These are phyloP conservation scores for Cryptoprocta ferox DNA, from an alignment of 2,797 vertebrate species.

Conservation along the genomic window DNA sequence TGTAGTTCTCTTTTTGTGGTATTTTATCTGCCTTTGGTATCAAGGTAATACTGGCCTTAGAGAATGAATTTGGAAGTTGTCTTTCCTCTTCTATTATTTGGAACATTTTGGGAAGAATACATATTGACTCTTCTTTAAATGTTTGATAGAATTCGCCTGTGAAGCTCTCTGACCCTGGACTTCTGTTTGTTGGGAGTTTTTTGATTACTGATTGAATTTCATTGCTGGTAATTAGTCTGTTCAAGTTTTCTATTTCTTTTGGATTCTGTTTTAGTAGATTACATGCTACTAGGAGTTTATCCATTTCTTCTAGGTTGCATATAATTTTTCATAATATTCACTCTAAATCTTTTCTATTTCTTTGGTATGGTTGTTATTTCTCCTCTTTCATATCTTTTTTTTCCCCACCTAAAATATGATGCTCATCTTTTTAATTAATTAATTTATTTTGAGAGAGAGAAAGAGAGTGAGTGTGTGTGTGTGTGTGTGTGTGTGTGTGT, in stretches of 20 bases:
- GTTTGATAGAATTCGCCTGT: background rate
- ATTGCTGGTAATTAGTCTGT: background rate
- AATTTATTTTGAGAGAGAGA: too few species aligned
- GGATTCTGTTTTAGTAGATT: background rate
- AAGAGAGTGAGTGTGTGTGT: too few species aligned
- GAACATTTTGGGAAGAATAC: background rate
- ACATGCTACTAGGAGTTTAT: background rate
- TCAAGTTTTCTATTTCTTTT: background rate
- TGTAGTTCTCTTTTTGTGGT: background rate
- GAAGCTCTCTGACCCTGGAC: background rate
- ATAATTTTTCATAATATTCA: background rate
- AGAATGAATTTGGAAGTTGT: background rate
- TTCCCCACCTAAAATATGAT: too few species aligned
- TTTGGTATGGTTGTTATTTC: background rate
- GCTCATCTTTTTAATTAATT: too few species aligned
- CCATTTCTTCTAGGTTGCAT: background rate
- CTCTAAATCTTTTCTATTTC: background rate
- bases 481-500: too few species aligned
- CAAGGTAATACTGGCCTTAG: background rate
- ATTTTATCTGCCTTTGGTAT: background rate
- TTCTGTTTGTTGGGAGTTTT: background rate
- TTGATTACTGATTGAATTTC: background rate
- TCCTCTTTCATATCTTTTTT: background rate
- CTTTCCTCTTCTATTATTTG: background rate
- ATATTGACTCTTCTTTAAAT: background rate